Percentiles rank a stretch among this genome's conserved stretches.
These are phyloP conservation scores for Wiebesia pumilae DNA, from an alignment of 1,140 invertebrate genomes.

Conservation along the genomic window DNA sequence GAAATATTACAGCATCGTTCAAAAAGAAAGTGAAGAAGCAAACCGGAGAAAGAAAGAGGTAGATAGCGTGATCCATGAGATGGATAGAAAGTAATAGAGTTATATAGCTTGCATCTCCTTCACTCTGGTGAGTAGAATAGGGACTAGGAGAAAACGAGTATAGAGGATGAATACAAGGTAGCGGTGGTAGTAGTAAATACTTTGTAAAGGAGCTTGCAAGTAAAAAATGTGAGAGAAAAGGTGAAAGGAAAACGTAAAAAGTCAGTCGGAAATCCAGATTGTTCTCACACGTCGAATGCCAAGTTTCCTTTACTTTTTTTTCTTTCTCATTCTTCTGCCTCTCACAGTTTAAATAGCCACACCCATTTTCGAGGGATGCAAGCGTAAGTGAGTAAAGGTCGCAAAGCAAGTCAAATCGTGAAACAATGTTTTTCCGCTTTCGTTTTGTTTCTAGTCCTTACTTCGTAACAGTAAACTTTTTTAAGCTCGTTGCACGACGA, in stretches of 20 bases:
- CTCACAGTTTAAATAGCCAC: slow-evolving; percentile 41
- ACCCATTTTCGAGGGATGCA: slow-evolving; percentile 41
- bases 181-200: background rate
- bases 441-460: slow-evolving; percentile 45
- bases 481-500: slow-evolving; percentile 47
- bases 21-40: background rate
- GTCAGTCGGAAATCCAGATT: slow-evolving; percentile 44
- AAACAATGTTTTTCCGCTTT: slow-evolving; percentile 51
- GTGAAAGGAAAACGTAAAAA: slow-evolving; percentile 24
- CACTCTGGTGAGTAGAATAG: background rate
- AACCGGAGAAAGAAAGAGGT: slow-evolving; percentile 5
- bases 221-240: background rate
- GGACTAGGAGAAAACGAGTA: slow-evolving; percentile 1
- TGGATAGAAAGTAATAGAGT: slow-evolving; percentile 38
- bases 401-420: slow-evolving; percentile 38
- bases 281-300: slow-evolving; percentile 47
- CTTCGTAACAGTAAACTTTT: slow-evolving; percentile 50
- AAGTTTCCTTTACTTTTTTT: slow-evolving; percentile 19
- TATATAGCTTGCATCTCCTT: slow-evolving; percentile 6
- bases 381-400: background rate
- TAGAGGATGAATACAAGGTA: background rate
- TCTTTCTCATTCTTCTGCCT: background rate
- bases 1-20: slow-evolving; percentile 5
- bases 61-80: slow-evolving; percentile 26
- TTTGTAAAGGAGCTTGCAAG: background rate